Conservation (phyloP, 1,140 invertebrate genomes). For the Heliconius hewitsoni region DNA sequence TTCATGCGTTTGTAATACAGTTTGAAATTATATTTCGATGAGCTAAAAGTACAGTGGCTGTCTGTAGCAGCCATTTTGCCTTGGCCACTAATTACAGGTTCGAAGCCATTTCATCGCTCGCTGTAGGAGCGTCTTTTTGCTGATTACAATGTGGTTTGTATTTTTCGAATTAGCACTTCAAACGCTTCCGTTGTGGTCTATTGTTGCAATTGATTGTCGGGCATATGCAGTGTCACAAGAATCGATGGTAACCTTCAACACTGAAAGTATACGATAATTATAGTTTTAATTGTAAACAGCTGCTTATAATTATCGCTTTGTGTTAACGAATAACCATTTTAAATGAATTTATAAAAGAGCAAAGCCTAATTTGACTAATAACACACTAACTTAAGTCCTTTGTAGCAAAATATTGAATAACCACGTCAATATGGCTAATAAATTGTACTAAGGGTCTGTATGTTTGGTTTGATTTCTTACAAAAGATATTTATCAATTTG, state of each 20-base stretch:
- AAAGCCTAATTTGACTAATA: slow-evolving; percentile 10
- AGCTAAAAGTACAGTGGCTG: slow-evolving; percentile 43
- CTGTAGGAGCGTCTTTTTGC: slow-evolving; percentile 60
- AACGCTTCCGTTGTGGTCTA: slow-evolving; percentile 68
- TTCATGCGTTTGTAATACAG: slow-evolving; percentile 20
- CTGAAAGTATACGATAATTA: slow-evolving; percentile 29
- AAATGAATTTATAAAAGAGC: background rate
- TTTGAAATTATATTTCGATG: slow-evolving; percentile 15
- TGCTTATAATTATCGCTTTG: slow-evolving; percentile 30
- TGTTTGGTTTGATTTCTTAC: background rate
- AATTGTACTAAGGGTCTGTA: background rate
- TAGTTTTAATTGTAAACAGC: slow-evolving; percentile 35
- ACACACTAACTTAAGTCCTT: background rate
- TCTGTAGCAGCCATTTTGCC: slow-evolving; percentile 72
- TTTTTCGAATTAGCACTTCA: slow-evolving; percentile 80
- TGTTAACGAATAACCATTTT: background rate
- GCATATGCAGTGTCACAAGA: slow-evolving; percentile 33
- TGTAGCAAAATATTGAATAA: background rate
- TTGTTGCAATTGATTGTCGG: slow-evolving; percentile 64
- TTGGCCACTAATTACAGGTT: slow-evolving; percentile 71
- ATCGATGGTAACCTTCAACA: slow-evolving; percentile 32
- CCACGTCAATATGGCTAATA: background rate
- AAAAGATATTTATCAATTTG: background rate
- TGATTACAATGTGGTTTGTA: slow-evolving; percentile 74
- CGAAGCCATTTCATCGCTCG: slow-evolving; percentile 69